These are phyloP conservation scores for Saxidomus purpurata DNA, from an alignment of 1,140 invertebrate genomes.

Conservation along the genomic window DNA sequence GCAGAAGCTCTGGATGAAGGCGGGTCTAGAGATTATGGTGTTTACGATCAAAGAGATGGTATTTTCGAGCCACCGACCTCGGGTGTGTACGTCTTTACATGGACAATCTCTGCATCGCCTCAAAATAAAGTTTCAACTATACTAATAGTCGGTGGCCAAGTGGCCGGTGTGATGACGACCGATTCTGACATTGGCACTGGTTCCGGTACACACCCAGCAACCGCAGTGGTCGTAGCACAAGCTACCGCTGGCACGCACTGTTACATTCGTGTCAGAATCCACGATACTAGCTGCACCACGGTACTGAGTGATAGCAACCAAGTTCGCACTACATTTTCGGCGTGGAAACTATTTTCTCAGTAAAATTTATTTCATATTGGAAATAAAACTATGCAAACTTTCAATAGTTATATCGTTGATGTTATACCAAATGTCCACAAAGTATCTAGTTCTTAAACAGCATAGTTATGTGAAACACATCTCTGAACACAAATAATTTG, in stretches of 20 bases:
- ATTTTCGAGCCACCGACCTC: background rate
- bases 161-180: background rate
- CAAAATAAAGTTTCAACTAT: background rate
- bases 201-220: background rate
- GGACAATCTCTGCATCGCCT: background rate
- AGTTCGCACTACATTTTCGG: background rate
- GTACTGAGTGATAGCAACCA: background rate
- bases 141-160: background rate
- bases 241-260: background rate
- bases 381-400: too few relatives aligned
- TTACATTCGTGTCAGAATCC: background rate
- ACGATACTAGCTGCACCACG: background rate
- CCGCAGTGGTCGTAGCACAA: background rate
- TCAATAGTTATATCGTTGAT: too few relatives aligned
- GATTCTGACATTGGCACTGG: background rate
- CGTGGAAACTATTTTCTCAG: background rate
- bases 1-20: background rate
- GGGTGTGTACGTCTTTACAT: background rate
- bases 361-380: too few relatives aligned
- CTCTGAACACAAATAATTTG: too few relatives aligned
- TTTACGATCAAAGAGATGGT: background rate
- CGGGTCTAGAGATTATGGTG: background rate
- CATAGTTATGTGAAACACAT: too few relatives aligned
- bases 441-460: too few relatives aligned
- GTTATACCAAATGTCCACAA: too few relatives aligned